Base-by-base conservation (phyloP, 2,888 invertebrate species). In the Cacoxenus indagator region DNA sequence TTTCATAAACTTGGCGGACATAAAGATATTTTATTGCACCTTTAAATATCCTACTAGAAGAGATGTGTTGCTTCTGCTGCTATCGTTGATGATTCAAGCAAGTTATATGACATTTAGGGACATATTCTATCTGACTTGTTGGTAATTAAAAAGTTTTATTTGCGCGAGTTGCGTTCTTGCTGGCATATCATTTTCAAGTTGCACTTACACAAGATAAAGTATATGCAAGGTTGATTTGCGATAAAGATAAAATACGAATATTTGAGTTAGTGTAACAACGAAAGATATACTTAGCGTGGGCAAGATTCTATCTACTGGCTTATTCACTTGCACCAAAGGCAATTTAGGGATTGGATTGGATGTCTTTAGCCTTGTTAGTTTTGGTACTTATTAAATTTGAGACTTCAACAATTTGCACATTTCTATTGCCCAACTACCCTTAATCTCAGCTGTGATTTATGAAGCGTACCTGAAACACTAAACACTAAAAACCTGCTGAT, bases 11-110 rank as follows among this genome's bases (percentile, higher is more conserved):
- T 24, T 55, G 27, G 27, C 55, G 55, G 26, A 46, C n/a, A 45
- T 62, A 45, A 62, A 62, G 24, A 43, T 62, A 62, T 62, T 62
- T 62, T 62, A 62, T 62, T 62, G 45, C 45, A 62, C 2, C 27
- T 17, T 22, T 37, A 11, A 11, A 11, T 1, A 1, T 1, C 4
- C 1, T 1, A 1, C 4, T n/a, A 37, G 1, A 4, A 37, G 1
- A 37, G 4, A 37, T 37, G 4, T n/a, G 8, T 55, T n/a, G 8
- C 26, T 55, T 0, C 26, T 27, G 55, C 26, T 55, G 26, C 1
- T 55, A 11, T 54, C 4, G 27, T 3, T 8, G 19, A 19, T 19
- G 54, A 22, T 0, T n/a, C n/a, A n/a, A n/a, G n/a, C 9, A 26
- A 5, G 8, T 31, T 59, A 19, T 19, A 37, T 17, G 14, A 45